phyloP scores from a whole-genome alignment of 2,888 invertebrate genomes.

The Cantharis lateralis region DNA sequence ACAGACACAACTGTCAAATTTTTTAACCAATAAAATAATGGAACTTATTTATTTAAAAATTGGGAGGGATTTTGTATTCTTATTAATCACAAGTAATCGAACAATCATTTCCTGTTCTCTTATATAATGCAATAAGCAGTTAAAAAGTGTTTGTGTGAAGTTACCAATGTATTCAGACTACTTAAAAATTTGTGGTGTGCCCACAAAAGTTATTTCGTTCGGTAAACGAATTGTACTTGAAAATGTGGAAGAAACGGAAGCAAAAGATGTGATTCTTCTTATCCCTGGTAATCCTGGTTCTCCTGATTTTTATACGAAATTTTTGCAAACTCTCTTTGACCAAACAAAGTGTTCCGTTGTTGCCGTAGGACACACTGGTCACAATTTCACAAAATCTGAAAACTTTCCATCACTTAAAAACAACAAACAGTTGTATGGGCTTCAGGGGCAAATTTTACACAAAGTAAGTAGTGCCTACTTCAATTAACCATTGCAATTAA shows the following conservation, averaged over 20 bases:
- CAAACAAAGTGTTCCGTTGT: slow-evolving; percentile 72
- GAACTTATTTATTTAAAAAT: background rate
- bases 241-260: slow-evolving; percentile 33
- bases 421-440: slow-evolving; percentile 68
- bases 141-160: background rate
- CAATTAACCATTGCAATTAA: background rate
- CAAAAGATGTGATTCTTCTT: slow-evolving; percentile 69
- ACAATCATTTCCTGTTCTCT: background rate
- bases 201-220: slow-evolving; percentile 74
- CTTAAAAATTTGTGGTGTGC: slow-evolving; percentile 66
- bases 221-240: slow-evolving; percentile 65
- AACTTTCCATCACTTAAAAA: slow-evolving; percentile 58
- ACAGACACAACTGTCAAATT: background rate
- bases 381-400: slow-evolving; percentile 68
- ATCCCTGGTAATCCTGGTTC: slow-evolving; percentile 91
- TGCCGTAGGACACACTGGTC: slow-evolving; percentile 83
- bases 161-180: slow-evolving; percentile 57
- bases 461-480: slow-evolving; percentile 59
- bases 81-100: background rate
- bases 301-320: slow-evolving; percentile 78
- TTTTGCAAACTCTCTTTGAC: slow-evolving; percentile 67
- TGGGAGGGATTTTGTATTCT: background rate
- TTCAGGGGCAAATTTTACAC: slow-evolving; percentile 80
- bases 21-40: background rate
- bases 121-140: background rate